phyloP scores from a whole-genome alignment of 2,797 vertebrate genomes.

The Luscinia megarhynchos region DNA sequence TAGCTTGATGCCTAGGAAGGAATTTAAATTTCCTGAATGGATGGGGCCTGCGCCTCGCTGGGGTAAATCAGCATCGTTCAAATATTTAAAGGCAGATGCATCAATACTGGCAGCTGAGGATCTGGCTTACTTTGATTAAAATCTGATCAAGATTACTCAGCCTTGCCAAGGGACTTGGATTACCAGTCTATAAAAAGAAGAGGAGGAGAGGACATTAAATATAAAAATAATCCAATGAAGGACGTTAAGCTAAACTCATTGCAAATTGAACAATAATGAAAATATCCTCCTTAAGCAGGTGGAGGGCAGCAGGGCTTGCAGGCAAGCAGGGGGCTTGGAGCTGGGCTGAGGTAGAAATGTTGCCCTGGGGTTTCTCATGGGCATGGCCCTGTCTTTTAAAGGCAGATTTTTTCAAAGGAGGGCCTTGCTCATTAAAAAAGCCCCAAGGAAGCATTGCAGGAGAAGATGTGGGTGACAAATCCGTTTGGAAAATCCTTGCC shows the following conservation, averaged over 20 bases:
- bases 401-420: background rate
- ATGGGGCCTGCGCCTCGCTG: background rate
- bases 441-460: background rate
- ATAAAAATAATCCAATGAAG: slow-evolving; percentile 63
- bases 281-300: slow-evolving; percentile 26
- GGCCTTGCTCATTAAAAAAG: slow-evolving; percentile 14
- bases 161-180: slow-evolving; percentile 61
- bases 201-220: slow-evolving; percentile 58
- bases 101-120: slow-evolving; percentile 61
- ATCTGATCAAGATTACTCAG: slow-evolving; percentile 70
- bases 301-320: background rate
- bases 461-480: slow-evolving; percentile 54
- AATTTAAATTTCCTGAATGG: slow-evolving; percentile 46
- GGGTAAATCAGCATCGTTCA: slow-evolving; percentile 39
- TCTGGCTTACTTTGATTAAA: slow-evolving; percentile 66
- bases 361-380: background rate
- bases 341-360: background rate
- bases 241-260: slow-evolving; percentile 13
- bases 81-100: slow-evolving; percentile 65
- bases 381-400: background rate
- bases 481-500: slow-evolving; percentile 30
- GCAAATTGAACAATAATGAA: slow-evolving; percentile 52
- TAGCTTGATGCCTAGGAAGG: slow-evolving; percentile 52
- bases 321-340: background rate
- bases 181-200: slow-evolving; percentile 68